Evolutionary conservation across 2,113 vertebrate species (phyloP), one percentile per base, ranked within the genome.

Genomic region (Mus spicilegus): DNA sequence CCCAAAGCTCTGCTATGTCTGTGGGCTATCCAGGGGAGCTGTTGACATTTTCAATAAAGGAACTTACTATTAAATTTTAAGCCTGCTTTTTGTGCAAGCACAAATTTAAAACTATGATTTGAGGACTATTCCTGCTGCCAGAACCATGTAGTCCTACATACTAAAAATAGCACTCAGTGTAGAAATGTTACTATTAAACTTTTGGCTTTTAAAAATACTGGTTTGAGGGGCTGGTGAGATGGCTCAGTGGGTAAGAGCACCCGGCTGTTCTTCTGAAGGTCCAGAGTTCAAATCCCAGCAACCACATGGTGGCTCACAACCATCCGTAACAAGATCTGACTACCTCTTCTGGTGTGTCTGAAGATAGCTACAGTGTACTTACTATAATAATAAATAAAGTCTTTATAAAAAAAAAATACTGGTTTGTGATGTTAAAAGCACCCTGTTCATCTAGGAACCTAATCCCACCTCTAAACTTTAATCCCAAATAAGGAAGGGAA

Each of bases 31-130:
- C 36, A 58, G 42, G 54, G 28, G 56, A 93, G 8, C n/a, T 86
- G n/a, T 30, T 80, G 63, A 65, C 33, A 58, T 89, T 89, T 96
- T 93, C 63, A 92, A 84, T 76, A 91, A 90, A 78, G 30, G 70
- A 54, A 80, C 82, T 65, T 70, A 63, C 58, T 94, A 58, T 89
- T 92, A 82, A 28, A 26, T 82, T 92, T 77, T 93, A 85, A 63
- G 51, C 70, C 86, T 90, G 10, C 42, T 58, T 91, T 4, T 63
- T 84, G 16, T 28, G 67, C 51, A 84, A 84, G 16, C 22, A 93
- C 28, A 16, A 87, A 63, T 77, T 92, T 89, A 91, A 93, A 95
- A 96, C 82, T 81, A 54, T 72, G 14, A 54, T 75, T 72, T 94
- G 19, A 75, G 26, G 39, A 91, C n/a, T 75, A n/a, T 91, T 89